Evolutionary conservation across 2,113 vertebrate genomes (phyloP).

Genomic region (Haplotaxodon microlepis): DNA sequence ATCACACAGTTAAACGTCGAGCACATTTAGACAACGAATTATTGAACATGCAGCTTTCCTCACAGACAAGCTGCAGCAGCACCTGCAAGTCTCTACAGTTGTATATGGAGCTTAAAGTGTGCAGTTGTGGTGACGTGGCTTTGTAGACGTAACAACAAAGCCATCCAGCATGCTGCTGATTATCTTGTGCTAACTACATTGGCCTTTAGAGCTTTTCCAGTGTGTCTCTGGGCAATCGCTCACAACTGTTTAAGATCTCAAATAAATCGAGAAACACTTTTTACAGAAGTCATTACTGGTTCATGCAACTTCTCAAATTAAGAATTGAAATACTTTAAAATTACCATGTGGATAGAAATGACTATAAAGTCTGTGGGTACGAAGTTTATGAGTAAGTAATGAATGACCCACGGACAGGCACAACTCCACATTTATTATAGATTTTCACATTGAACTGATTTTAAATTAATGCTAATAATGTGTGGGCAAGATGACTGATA

Average conservation of each 20-base stretch:
- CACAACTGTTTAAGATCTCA: background rate
- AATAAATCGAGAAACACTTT: background rate
- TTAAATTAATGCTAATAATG: background rate
- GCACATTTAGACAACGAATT: background rate
- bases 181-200: background rate
- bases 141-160: background rate
- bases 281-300: background rate
- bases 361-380: accelerated
- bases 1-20: background rate
- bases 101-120: background rate
- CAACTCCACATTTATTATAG: background rate
- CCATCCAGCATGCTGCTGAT: background rate
- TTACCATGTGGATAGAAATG: background rate
- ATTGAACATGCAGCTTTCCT: background rate
- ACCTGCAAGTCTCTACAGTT: background rate
- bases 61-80: background rate
- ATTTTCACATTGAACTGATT: background rate
- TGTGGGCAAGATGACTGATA: background rate
- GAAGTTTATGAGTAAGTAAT: background rate
- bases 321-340: background rate
- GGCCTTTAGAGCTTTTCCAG: background rate
- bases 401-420: background rate
- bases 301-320: background rate
- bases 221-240: background rate
- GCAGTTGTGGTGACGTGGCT: background rate